Conservation (phyloP, 2,113 vertebrate species). For the Corythoichthys haematopterus region DNA sequence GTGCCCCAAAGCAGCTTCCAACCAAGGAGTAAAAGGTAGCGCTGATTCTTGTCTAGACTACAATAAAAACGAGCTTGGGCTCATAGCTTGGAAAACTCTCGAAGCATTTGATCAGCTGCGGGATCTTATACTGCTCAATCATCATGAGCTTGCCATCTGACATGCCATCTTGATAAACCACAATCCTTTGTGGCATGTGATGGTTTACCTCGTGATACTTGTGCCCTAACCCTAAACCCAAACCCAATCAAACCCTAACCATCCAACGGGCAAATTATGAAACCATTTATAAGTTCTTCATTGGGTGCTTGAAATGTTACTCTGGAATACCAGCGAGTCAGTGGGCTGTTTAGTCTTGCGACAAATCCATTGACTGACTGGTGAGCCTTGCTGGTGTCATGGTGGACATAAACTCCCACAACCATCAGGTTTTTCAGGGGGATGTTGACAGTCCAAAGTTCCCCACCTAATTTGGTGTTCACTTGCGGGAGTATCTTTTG, state of each 20-base stretch:
- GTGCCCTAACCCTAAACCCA: too few species aligned
- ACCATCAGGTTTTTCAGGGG: constrained; percentile 81
- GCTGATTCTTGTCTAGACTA: constrained; percentile 88
- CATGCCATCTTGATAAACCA: constrained; percentile 90
- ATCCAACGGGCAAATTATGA: constrained; percentile 81
- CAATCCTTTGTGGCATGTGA: constrained; percentile 85
- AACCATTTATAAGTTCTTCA: constrained; percentile 86
- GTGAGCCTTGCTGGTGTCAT: constrained; percentile 71
- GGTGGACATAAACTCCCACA: constrained; percentile 75
- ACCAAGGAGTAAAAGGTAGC: constrained; percentile 76
- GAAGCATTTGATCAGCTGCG: constrained; percentile 89
- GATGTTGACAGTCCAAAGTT: too few species aligned
- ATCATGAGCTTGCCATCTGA: constrained; percentile 85
- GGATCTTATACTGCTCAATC: constrained; percentile 85
- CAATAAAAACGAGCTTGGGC: constrained; percentile 85
- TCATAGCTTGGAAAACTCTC: constrained; percentile 81
- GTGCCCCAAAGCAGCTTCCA: constrained; percentile 45
- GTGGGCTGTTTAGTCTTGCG: constrained; percentile 83
- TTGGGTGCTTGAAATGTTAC: constrained; percentile 87
- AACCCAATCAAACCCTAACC: constrained; percentile 39
- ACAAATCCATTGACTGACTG: constrained; percentile 90
- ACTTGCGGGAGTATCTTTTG: too few species aligned
- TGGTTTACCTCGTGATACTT: constrained; percentile 80
- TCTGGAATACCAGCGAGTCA: constrained; percentile 91
- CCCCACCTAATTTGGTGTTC: too few species aligned